These are phyloP conservation scores for Tiliacea citrago DNA, from an alignment of 2,888 invertebrate genomes.

Conservation along the genomic window DNA sequence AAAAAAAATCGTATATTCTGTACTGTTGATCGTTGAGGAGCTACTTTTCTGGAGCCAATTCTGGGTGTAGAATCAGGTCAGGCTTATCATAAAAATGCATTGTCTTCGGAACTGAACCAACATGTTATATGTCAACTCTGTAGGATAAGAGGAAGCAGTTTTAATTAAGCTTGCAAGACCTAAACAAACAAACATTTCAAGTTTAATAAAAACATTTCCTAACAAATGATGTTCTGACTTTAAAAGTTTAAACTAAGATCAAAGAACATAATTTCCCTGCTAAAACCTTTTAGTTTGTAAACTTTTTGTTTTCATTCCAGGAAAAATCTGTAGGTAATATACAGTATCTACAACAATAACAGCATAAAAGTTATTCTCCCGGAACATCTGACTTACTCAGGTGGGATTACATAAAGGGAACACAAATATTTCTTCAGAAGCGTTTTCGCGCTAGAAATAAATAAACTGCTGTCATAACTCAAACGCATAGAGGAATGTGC, in stretches of 20 bases:
- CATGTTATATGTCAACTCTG: too few species aligned
- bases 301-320: not conserved
- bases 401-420: conserved; percentile 44
- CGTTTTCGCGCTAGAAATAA: conserved; percentile 55
- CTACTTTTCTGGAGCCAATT: too few species aligned
- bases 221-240: not conserved
- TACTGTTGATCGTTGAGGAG: too few species aligned
- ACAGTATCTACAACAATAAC: not conserved
- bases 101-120: too few species aligned
- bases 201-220: too few species aligned
- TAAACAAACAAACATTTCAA: too few species aligned
- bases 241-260: not conserved
- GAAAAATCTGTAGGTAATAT: not conserved
- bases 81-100: too few species aligned
- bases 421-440: conserved; percentile 55
- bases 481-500: conserved; percentile 44
- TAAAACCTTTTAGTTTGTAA: too few species aligned
- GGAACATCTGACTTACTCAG: conserved; percentile 38
- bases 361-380: conserved; percentile 8
- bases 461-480: conserved; percentile 62
- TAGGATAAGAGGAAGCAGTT: too few species aligned
- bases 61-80: too few species aligned
- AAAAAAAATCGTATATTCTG: too few species aligned
- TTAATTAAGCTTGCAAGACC: too few species aligned
- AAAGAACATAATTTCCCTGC: not conserved